These are phyloP conservation scores for Caenorhabditis drosophilae DNA, from an alignment of 2,888 invertebrate genomes.

Conservation along the genomic window DNA sequence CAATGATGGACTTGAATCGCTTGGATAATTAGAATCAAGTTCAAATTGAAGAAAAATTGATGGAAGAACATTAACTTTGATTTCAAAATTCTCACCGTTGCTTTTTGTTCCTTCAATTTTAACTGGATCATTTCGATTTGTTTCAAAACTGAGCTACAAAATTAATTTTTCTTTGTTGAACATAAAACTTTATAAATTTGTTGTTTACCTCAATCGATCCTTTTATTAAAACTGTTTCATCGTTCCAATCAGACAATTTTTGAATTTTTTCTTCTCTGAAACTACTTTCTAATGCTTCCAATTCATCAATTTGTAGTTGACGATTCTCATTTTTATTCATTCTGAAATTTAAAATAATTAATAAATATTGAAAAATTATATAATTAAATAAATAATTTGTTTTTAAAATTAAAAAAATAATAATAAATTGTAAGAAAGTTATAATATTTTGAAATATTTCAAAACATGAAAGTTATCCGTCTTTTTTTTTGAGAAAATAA, in stretches of 20 bases:
- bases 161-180: not conserved
- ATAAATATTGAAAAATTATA: not conserved
- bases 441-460: no score
- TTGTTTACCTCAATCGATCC: constrained; percentile 14
- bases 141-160: constrained; percentile 24
- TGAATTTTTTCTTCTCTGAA: constrained; percentile 23
- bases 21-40: constrained; percentile 17
- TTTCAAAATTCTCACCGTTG: constrained; percentile 9
- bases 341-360: not conserved
- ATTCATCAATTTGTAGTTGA: constrained; percentile 16
- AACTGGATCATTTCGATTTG: constrained; percentile 7
- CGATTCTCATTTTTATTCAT: constrained; percentile 21
- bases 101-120: constrained; percentile 6
- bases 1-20: constrained; percentile 12
- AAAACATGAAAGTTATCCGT: no score
- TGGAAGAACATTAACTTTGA: constrained; percentile 14
- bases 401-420: no score
- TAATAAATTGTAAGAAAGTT: no score
- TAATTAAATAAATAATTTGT: not conserved
- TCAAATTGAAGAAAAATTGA: constrained; percentile 15
- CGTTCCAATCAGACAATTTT: constrained; percentile 20
- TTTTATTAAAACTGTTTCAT: constrained; percentile 10
- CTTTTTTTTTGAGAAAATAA: no score
- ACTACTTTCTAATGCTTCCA: constrained; percentile 32
- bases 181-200: not conserved